Percentiles rank a stretch among this genome's conserved stretches.
phyloP scores from a whole-genome alignment of 1,140 invertebrate genomes.

The Tetramorium alpestre region DNA sequence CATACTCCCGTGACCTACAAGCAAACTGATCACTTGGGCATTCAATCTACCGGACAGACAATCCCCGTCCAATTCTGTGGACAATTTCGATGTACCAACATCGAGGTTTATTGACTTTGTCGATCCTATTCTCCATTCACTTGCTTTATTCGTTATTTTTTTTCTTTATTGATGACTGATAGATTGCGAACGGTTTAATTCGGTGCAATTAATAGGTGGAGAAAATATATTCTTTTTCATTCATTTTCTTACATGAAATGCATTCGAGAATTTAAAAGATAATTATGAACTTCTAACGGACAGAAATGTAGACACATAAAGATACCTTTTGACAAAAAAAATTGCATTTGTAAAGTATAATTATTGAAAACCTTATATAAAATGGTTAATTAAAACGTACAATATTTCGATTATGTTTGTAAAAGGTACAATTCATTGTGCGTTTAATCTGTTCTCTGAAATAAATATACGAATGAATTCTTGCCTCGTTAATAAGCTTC shows the following conservation, averaged over 20 bases:
- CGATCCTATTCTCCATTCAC: slow-evolving; percentile 6
- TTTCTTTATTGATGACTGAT: neutral
- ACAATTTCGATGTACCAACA: slow-evolving; percentile 44
- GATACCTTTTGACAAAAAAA: neutral
- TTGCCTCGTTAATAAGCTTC: neutral
- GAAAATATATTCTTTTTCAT: neutral
- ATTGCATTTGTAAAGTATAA: neutral
- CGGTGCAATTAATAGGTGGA: neutral
- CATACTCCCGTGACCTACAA: slow-evolving; percentile 35
- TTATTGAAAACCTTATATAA: neutral
- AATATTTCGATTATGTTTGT: neutral
- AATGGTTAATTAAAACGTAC: neutral
- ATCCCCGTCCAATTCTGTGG: slow-evolving; percentile 45
- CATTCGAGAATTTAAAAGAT: neutral
- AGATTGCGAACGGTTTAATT: slow-evolving; percentile 11
- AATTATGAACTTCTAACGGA: neutral
- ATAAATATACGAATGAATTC: neutral
- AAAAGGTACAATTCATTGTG: neutral
- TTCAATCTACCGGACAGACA: slow-evolving; percentile 42
- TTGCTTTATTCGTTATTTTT: slow-evolving; percentile 10
- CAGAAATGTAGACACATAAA: neutral
- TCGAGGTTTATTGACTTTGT: slow-evolving; percentile 32
- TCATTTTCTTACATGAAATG: neutral
- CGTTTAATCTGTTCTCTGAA: neutral
- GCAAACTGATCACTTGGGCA: slow-evolving; percentile 53